Conservation (phyloP, 2,888 invertebrate genomes). For the Sinhomidia bicolor region DNA sequence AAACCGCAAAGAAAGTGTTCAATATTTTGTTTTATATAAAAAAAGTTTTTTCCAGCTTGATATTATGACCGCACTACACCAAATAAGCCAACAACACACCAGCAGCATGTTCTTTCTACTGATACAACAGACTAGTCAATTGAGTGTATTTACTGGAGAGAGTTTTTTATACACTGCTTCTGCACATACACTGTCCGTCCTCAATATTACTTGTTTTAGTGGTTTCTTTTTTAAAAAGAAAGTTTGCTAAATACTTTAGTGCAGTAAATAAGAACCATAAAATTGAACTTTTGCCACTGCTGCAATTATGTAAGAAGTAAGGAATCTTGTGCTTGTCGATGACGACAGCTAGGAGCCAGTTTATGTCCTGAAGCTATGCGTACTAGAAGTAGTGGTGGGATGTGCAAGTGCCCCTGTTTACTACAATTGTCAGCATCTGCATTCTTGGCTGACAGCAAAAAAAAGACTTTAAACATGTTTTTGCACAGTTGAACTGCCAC, state of each 20-base stretch:
- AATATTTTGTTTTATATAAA: not conserved
- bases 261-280: not conserved
- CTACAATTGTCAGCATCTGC: not conserved
- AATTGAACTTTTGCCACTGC: slow-evolving; percentile 1
- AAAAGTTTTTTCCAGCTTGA: not conserved
- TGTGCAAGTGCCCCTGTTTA: not conserved
- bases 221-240: too few species aligned
- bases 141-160: not conserved
- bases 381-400: not conserved
- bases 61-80: not conserved
- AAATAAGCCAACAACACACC: not conserved
- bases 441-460: not conserved
- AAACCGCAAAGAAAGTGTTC: not conserved
- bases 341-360: slow-evolving; percentile 28
- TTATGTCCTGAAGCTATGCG: slow-evolving; percentile 1
- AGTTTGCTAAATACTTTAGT: not conserved
- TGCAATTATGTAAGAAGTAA: not conserved
- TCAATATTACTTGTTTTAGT: too few species aligned
- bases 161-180: not conserved
- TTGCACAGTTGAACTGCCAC: not conserved
- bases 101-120: too few species aligned
- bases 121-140: too few species aligned
- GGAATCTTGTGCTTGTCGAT: too few species aligned
- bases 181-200: not conserved
- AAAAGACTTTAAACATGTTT: not conserved